These are phyloP conservation scores for Zosterops japonicus DNA, from an alignment of 2,113 vertebrate genomes.

Conservation along the genomic window DNA sequence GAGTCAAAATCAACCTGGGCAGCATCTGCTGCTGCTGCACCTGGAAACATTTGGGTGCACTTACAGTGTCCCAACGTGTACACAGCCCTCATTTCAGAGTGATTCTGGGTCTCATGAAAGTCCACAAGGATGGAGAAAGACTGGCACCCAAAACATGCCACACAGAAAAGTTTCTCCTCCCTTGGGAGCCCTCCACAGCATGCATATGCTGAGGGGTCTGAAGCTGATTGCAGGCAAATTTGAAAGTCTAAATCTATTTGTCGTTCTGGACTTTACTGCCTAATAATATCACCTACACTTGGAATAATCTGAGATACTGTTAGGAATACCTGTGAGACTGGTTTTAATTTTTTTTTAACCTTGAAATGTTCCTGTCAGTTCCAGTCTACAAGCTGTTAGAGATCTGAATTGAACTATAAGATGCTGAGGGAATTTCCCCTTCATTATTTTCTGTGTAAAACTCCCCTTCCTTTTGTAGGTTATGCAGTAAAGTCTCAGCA, in stretches of 20 bases:
- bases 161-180: not conserved
- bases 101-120: not conserved
- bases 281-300: not conserved
- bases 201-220: not conserved
- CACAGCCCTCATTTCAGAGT: not conserved
- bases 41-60: not conserved
- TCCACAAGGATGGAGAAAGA: not conserved
- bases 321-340: slow-evolving; percentile 10
- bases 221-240: not conserved
- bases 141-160: not conserved
- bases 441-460: not conserved
- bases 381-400: not conserved
- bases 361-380: slow-evolving; percentile 23
- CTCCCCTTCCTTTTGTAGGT: not conserved
- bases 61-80: fast-evolving
- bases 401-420: not conserved
- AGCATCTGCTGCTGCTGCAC: not conserved
- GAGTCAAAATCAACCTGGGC: not conserved
- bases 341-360: not conserved
- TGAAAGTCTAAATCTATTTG: not conserved
- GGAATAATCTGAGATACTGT: not conserved
- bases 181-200: not conserved
- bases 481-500: not conserved
- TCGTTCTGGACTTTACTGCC: not conserved
- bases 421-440: not conserved